Conservation (phyloP, 2,888 invertebrate genomes). For the Drosophila mercatorum region DNA sequence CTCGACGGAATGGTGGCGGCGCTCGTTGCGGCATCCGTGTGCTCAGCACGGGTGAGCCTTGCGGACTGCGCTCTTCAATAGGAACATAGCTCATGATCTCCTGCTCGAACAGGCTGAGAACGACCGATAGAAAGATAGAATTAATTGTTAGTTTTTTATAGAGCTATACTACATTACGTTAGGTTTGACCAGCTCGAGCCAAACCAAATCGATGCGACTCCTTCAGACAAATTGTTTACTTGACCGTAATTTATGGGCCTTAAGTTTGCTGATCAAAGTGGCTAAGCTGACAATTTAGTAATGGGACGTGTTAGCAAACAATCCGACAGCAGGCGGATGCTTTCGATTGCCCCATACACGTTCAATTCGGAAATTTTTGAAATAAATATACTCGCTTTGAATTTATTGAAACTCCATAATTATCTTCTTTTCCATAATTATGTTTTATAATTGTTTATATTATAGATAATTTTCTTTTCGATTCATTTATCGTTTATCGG, state of each 20-base stretch:
- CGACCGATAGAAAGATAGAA: neutral
- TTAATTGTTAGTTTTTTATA: neutral
- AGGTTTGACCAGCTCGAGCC: neutral
- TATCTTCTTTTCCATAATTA: no score
- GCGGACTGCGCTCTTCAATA: conserved; percentile 86
- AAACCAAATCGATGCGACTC: neutral
- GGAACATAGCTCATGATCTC: conserved; percentile 99
- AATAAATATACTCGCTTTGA: no score
- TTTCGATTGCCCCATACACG: neutral
- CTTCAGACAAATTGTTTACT: conserved; percentile 22
- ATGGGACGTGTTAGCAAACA: conserved; percentile 33
- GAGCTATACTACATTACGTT: neutral
- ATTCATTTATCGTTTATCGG: no score
- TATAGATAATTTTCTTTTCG: no score
- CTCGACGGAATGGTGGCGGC: conserved; percentile 95
- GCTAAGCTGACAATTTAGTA: conserved; percentile 53
- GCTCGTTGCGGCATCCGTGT: conserved; percentile 91
- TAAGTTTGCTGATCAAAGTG: neutral
- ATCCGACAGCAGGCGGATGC: conserved; percentile 2
- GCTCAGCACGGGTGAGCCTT: conserved; percentile 90
- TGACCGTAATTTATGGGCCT: conserved; percentile 22
- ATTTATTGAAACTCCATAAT: no score
- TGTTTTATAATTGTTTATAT: no score
- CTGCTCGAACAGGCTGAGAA: conserved; percentile 95
- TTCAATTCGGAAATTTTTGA: neutral